Evolutionary conservation across 2,797 vertebrate genomes (phyloP), one percentile per base, ranked within the genome.

Genomic region (Acridotheres tristis): DNA sequence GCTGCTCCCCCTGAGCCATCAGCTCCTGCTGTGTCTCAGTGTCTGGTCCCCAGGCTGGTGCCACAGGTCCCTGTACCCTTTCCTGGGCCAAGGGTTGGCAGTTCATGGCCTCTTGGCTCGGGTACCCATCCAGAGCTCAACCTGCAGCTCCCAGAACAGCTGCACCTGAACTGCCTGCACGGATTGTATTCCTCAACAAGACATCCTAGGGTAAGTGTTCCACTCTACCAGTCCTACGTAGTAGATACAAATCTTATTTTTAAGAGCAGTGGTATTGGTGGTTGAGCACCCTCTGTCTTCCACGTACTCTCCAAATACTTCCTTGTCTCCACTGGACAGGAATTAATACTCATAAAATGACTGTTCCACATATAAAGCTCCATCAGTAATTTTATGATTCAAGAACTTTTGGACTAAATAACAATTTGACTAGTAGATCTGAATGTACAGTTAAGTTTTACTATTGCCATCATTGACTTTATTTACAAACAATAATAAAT

Each of bases 191-290:
- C 27, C 18, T n/a, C 22, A 42, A 34, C 16, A 65, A 23, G 20
- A 40, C 10, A 48, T 34, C 17, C 25, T 9, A 18, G 3, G 1
- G 2, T 18, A 36, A 50, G 4, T 47, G 9, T 26, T 76, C 6
- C 7, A 1, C 3, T 65, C 22, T 19, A 48, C 9, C 6, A 48
- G 10, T 54, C 12, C 26, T 27, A 1, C 2, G 9, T 5, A 30
- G 6, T 11, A 40, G 3, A 30, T 48, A n/a, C 4, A 32, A 9
- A n/a, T 13, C 25, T 75, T 27, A 43, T 74, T 63, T 54, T 9
- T 54, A 74, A 62, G 7, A 67, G 18, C 5, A 34, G 13, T 4
- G 1, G 3, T 42, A 29, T 30, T 42, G 27, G 11, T 55, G 12
- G 12, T 32, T 54, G 14, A 21, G 32, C 4, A 75, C 2, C 0